Percentiles rank a stretch among this genome's conserved stretches.
Evolutionary conservation across 1,140 invertebrate genomes (phyloP).

Genomic region (Drosophila trapezifrons): DNA sequence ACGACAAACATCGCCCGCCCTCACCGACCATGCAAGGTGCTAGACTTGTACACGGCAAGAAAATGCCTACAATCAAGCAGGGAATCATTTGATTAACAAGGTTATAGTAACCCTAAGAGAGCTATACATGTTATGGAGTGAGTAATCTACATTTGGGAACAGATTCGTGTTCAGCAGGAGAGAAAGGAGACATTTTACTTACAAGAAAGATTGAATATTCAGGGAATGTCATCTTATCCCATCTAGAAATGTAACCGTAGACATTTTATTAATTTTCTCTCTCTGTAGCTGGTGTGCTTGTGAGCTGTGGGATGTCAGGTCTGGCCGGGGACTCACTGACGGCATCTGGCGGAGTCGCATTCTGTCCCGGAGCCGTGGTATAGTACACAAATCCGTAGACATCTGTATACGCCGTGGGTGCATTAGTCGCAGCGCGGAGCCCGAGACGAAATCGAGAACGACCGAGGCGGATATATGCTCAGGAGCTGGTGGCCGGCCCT

Average conservation of each 20-base stretch:
- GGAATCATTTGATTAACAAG: too few relatives aligned
- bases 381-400: constrained; percentile 45
- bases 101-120: too few relatives aligned
- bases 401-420: constrained; percentile 42
- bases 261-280: background rate
- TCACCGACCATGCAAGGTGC: background rate
- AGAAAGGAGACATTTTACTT: too few relatives aligned
- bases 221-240: too few relatives aligned
- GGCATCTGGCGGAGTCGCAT: constrained; percentile 48
- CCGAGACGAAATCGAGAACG: constrained; percentile 20
- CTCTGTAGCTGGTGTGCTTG: background rate
- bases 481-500: constrained; percentile 19
- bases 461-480: constrained; percentile 43
- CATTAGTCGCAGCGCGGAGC: constrained; percentile 44
- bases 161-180: too few relatives aligned
- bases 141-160: too few relatives aligned
- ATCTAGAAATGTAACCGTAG: too few relatives aligned
- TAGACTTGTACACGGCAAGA: background rate
- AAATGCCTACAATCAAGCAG: background rate
- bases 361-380: constrained; percentile 3
- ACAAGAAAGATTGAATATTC: too few relatives aligned
- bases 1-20: background rate
- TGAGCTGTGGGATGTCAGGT: background rate
- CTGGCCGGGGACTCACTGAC: constrained; percentile 43
- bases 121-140: too few relatives aligned